Conservation (phyloP, 1,140 invertebrate genomes). For the Euglossa dilemma region DNA sequence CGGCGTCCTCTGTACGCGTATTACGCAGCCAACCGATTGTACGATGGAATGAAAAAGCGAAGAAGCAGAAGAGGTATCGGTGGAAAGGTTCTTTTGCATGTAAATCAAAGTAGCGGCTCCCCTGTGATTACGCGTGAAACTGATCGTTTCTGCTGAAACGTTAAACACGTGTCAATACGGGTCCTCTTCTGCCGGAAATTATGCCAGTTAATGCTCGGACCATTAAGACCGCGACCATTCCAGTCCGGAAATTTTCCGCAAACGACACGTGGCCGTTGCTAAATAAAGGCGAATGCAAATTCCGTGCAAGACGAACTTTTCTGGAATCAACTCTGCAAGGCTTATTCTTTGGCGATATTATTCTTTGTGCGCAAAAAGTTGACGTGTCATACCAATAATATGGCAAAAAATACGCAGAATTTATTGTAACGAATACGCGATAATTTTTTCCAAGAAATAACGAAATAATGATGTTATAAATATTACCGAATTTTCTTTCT, state of each 20-base stretch:
- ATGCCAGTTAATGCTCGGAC: background rate
- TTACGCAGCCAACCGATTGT: background rate
- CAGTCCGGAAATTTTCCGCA: background rate
- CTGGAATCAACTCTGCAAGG: too few species aligned
- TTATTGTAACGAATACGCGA: too few species aligned
- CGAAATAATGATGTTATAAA: too few species aligned
- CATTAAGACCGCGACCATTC: background rate
- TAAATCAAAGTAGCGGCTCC: background rate
- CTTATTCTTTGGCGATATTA: too few species aligned
- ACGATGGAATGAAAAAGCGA: background rate
- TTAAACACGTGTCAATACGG: background rate
- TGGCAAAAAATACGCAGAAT: too few species aligned
- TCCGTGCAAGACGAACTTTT: too few species aligned
- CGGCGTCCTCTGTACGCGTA: background rate
- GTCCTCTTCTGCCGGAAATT: background rate
- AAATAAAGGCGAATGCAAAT: background rate
- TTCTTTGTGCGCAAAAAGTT: too few species aligned
- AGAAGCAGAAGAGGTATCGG: background rate
- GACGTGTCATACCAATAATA: too few species aligned
- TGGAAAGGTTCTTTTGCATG: background rate
- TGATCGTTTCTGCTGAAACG: background rate
- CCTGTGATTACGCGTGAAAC: conserved; percentile 6
- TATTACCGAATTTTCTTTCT: too few species aligned
- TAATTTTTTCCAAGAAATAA: too few species aligned
- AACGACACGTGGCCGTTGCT: background rate